These are phyloP conservation scores for Podargus strigoides DNA, from an alignment of 2,797 vertebrate genomes.

Conservation along the genomic window DNA sequence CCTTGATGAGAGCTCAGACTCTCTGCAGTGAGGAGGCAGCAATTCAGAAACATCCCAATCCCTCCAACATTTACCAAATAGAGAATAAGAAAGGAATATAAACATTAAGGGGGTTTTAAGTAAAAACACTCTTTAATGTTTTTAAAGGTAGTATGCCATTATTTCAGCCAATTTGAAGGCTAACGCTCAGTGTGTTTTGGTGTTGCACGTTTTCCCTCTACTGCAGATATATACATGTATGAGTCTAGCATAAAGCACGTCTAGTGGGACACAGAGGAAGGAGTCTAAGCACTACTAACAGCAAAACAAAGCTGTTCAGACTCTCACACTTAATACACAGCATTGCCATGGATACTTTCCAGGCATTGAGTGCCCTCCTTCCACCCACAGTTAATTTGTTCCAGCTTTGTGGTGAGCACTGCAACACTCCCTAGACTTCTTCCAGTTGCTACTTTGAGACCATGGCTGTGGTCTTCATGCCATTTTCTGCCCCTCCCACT, in stretches of 20 bases:
- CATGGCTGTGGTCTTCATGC: background rate
- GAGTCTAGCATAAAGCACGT: background rate
- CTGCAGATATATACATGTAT: rapidly evolving
- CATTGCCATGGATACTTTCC: rapidly evolving
- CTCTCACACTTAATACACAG: background rate
- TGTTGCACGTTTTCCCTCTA: background rate
- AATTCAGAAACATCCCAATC: background rate
- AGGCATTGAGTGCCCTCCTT: background rate
- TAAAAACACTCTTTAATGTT: background rate
- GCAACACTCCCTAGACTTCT: background rate
- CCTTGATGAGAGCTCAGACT: background rate
- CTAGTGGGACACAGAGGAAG: background rate
- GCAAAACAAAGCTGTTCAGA: background rate
- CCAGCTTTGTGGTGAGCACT: background rate
- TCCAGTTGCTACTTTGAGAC: background rate
- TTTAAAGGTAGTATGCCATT: background rate
- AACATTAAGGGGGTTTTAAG: background rate
- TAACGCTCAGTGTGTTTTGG: background rate
- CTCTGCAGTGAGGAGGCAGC: background rate
- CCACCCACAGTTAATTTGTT: background rate
- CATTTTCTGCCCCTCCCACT: background rate
- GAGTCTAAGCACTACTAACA: background rate
- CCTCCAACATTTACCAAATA: background rate
- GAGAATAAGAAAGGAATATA: background rate
- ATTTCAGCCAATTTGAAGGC: background rate